Evolutionary conservation across 2,797 vertebrate genomes (phyloP).

Genomic region (Ptychobarbus kaznakovi): DNA sequence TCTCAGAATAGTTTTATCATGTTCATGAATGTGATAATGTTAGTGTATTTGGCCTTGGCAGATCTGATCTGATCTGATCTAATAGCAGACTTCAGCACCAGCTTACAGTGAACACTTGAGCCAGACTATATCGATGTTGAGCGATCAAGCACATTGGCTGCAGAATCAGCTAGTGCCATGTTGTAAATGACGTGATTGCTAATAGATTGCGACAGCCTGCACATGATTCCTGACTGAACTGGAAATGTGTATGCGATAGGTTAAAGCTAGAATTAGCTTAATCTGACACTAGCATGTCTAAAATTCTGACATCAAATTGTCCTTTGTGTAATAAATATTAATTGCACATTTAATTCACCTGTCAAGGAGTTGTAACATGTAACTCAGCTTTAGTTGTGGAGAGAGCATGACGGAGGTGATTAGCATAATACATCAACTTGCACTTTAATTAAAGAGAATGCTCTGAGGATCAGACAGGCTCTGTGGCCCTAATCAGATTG

Average conservation of each 20-base stretch:
- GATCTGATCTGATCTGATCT: not conserved
- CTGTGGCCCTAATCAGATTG: slow-evolving; percentile 59
- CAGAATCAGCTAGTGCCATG: not conserved
- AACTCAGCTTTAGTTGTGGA: slow-evolving; percentile 24
- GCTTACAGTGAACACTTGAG: not conserved
- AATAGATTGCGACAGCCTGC: not conserved
- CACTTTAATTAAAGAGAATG: slow-evolving; percentile 52
- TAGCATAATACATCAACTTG: slow-evolving; percentile 37
- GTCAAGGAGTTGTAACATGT: slow-evolving; percentile 10
- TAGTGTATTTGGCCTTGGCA: too few species aligned
- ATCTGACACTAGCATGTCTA: not conserved
- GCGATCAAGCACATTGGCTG: too few species aligned
- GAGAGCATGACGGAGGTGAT: slow-evolving; percentile 40
- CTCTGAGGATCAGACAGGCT: slow-evolving; percentile 43
- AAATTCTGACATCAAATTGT: not conserved
- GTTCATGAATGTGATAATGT: too few species aligned
- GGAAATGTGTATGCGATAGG: not conserved
- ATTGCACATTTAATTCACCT: slow-evolving; percentile 31
- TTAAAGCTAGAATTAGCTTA: not conserved
- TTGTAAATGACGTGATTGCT: not conserved
- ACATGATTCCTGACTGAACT: not conserved
- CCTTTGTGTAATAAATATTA: not conserved
- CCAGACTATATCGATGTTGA: not conserved
- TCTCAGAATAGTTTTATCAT: not conserved
- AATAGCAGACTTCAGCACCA: not conserved